phyloP scores from a whole-genome alignment of 2,888 invertebrate species.

The Neoitamus cyanurus region DNA sequence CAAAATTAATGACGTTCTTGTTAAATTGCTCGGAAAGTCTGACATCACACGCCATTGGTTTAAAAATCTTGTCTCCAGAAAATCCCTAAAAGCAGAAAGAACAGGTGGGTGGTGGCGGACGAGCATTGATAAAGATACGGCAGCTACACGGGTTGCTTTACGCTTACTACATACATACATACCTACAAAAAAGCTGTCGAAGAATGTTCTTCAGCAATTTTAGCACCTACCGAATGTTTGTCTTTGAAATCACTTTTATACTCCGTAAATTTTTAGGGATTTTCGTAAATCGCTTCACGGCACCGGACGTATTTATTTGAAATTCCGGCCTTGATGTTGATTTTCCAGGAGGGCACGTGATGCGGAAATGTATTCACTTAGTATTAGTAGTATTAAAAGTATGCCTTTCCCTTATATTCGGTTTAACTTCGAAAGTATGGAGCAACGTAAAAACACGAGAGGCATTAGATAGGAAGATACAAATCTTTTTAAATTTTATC shows the following conservation, averaged over 20 bases:
- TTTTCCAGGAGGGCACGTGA: neutral
- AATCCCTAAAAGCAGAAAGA: neutral
- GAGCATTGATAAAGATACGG: neutral
- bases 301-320: neutral
- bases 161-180: too few relatives aligned
- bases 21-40: slow-evolving; percentile 24
- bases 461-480: too few relatives aligned
- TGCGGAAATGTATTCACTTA: neutral
- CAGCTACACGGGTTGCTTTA: neutral
- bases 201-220: neutral
- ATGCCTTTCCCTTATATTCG: neutral
- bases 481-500: too few relatives aligned
- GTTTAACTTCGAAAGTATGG: too few relatives aligned
- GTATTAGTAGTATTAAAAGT: neutral
- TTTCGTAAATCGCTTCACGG: neutral
- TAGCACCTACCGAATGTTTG: neutral
- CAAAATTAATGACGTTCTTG: slow-evolving; percentile 11
- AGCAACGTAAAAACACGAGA: too few relatives aligned
- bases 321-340: neutral
- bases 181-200: neutral
- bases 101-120: neutral
- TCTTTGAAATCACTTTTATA: slow-evolving; percentile 1
- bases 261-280: neutral
- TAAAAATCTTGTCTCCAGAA: neutral
- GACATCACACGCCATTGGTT: slow-evolving; percentile 22